Evolutionary conservation across 2,888 invertebrate species (phyloP), one percentile per base, ranked within the genome.

Genomic region (Xanthostigma xanthostigma): DNA sequence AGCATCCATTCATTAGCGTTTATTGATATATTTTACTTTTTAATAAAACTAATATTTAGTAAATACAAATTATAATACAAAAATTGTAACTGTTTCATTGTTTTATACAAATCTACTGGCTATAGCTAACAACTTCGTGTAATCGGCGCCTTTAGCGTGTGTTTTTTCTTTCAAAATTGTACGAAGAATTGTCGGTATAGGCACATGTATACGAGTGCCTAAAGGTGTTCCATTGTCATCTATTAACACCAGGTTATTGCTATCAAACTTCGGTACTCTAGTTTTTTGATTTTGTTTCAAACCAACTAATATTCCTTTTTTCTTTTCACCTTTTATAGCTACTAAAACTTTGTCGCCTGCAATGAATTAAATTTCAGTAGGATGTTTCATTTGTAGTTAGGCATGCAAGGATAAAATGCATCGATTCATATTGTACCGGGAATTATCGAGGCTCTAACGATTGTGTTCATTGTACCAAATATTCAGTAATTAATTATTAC

Each of bases 321-420:
- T 93, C 77, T 91, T 96, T 65, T 95, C 84, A 5, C 96, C 96
- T 67, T 88, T 89, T 52, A 97, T 89, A 3, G 96, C 93, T 11
- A 96, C 84, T 58, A 96, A 64, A 8, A 97, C 86, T 71, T 79
- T 84, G 64, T 96, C 95, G 13, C 92, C 91, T 67, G 46, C 3
- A 56, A 57, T 44, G 33, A 39, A 51, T 42, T 17, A 45, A 33
- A 37, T 17, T 37, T n/a, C 10, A n/a, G 37, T 9, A 41, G 14
- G 17, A 45, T 8, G 11, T 38, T 38, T 8, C 13, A 13, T 38
- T 38, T 8, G 8, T n/a, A 8, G 12, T 13, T n/a, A 38, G 12
- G 12, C n/a, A 13, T 12, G 13, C 13, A 13, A 38, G 3, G 13
- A 4, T 12, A 12, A 4, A 13, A 13, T 8, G 38, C 8, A n/a